Conservation (phyloP, 2,797 vertebrate genomes). For the Alectoris magna region DNA sequence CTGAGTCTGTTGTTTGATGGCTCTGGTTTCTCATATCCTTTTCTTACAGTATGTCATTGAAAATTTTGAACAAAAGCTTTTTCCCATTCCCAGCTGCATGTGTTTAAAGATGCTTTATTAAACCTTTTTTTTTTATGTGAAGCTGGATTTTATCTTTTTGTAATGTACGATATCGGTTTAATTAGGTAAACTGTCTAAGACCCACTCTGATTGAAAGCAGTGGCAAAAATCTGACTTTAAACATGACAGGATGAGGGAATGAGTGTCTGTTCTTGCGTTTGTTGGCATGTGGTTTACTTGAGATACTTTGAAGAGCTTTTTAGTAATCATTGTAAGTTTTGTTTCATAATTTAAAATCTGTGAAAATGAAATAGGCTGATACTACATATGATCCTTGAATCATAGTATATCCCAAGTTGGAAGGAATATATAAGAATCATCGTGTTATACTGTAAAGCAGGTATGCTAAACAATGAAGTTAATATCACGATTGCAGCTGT, state of each 20-base stretch:
- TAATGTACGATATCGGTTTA: background rate
- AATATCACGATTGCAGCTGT: background rate
- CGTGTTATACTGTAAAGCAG: background rate
- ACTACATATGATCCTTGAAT: background rate
- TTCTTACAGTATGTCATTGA: background rate
- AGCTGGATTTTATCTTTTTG: too few species aligned
- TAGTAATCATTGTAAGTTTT: background rate
- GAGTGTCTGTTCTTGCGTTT: background rate
- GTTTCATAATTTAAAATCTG: background rate
- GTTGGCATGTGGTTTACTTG: background rate
- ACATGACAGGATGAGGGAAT: accelerated
- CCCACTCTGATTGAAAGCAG: accelerated
- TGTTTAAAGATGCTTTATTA: background rate
- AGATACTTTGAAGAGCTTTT: background rate
- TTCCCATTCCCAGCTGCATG: accelerated
- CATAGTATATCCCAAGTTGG: background rate
- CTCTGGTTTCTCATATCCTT: background rate
- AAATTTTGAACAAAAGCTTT: accelerated
- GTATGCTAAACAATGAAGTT: background rate
- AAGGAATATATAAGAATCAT: background rate
- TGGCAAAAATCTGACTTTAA: background rate
- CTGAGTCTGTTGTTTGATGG: background rate
- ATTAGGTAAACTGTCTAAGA: background rate
- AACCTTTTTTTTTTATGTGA: background rate
- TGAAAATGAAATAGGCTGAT: background rate